Conservation (phyloP, 2,797 vertebrate species). For the Hybognathus amarus region DNA sequence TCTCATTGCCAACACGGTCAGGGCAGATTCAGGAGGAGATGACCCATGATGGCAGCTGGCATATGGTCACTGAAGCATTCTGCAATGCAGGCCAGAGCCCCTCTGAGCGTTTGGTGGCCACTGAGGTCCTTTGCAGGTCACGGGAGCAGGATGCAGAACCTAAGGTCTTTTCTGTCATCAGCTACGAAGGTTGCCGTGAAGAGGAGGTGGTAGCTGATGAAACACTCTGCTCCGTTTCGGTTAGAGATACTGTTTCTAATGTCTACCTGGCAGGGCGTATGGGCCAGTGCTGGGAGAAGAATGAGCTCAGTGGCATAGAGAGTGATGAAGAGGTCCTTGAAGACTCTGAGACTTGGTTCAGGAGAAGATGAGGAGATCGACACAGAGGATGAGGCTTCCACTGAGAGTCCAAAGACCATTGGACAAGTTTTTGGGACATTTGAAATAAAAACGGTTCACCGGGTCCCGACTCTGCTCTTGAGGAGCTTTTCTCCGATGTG, state of each 20-base stretch:
- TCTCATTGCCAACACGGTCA: conserved; percentile 96
- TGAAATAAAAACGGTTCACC: conserved; percentile 77
- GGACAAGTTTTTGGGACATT: conserved; percentile 85
- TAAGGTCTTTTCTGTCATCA: conserved; percentile 65
- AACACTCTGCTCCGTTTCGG: conserved; percentile 60
- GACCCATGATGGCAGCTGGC: conserved; percentile 94
- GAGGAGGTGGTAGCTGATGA: conserved; percentile 65
- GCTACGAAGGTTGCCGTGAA: conserved; percentile 62
- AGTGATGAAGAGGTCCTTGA: conserved; percentile 60
- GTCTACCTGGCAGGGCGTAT: conserved; percentile 68
- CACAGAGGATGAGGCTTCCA: conserved; percentile 44
- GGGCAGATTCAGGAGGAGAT: conserved; percentile 98
- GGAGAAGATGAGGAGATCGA: conserved; percentile 56
- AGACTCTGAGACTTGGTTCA: conserved; percentile 50
- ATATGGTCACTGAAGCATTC: conserved; percentile 78
- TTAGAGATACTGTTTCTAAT: conserved; percentile 47
- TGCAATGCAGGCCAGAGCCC: conserved; percentile 67
- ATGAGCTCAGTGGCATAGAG: conserved; percentile 62
- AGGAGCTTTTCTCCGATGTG: conserved; percentile 93
- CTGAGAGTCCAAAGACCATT: conserved; percentile 74
- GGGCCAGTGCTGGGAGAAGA: conserved; percentile 64
- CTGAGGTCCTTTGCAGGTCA: conserved; percentile 82
- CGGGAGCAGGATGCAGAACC: conserved; percentile 69
- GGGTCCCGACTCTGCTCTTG: conserved; percentile 81
- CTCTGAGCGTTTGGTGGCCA: conserved; percentile 81